Conservation (phyloP, 1,140 invertebrate genomes). For the Triops cancriformis region DNA sequence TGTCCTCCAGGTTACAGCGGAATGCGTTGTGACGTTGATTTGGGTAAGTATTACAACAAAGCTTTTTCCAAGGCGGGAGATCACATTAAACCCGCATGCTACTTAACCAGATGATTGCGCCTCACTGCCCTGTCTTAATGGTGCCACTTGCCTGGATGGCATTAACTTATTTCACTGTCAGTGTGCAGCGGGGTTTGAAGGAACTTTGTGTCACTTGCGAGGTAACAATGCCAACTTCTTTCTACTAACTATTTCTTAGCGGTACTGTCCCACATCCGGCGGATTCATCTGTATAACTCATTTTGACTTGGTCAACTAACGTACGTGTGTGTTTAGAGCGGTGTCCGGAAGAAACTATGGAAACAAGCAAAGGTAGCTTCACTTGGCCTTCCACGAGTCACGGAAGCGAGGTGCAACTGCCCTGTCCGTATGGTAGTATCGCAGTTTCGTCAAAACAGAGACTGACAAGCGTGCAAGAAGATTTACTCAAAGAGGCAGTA, state of each 20-base stretch:
- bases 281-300: too few species aligned
- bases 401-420: slow-evolving; percentile 30
- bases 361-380: slow-evolving; percentile 34
- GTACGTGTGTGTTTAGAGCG: slow-evolving; percentile 32
- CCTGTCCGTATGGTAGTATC: slow-evolving; percentile 34
- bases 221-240: neutral
- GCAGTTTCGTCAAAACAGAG: slow-evolving; percentile 5
- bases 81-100: slow-evolving; percentile 30
- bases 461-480: slow-evolving; percentile 19
- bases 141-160: slow-evolving; percentile 54
- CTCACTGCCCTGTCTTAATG: slow-evolving; percentile 41
- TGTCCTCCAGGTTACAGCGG: slow-evolving; percentile 28
- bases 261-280: neutral
- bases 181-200: slow-evolving; percentile 65
- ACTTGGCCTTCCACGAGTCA: slow-evolving; percentile 34
- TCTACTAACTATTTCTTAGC: neutral
- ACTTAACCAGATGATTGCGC: slow-evolving; percentile 34
- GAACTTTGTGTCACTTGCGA: slow-evolving; percentile 48
- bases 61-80: neutral
- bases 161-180: slow-evolving; percentile 62
- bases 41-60: neutral
- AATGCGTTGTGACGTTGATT: slow-evolving; percentile 30
- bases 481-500: slow-evolving; percentile 29
- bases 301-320: too few species aligned
- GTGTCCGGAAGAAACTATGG: slow-evolving; percentile 32